Base-by-base conservation (phyloP, 2,113 vertebrate species). In the Urocolius indicus region DNA sequence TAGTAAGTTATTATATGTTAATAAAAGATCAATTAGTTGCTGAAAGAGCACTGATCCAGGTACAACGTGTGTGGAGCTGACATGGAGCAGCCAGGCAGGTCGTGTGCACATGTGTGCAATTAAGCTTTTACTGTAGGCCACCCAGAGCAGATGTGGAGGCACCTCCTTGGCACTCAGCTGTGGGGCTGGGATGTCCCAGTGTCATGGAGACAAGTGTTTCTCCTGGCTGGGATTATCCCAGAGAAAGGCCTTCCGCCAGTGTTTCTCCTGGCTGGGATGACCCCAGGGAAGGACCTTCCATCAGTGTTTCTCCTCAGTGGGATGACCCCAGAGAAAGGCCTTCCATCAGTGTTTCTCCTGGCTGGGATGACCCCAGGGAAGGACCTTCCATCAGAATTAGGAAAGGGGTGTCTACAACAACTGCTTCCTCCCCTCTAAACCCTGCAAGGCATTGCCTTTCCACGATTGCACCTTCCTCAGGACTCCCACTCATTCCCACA, bases 21-120 rank as follows among this genome's bases (percentile, higher is more conserved):
- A 98, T 98, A 98, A 98, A 98, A 97, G 97, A 97, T 98, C 98
- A 98, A 98, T 98, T 98, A 98, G 96, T 87, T 97, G 95, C 93
- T 96, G 97, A 94, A 93, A 86, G 95, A 95, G 83, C 97, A 97
- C 97, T 97, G 98, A 97, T 98, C 96, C 95, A 97, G 97, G 96
- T 98, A 98, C 97, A 98, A 96, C 92, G 92, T 97, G 88, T 75
- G 95, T 90, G 96, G 93, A 90, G 49, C 91, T 97, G 97, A 96
- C 96, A 90, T 4, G 29, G 94, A 93, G 91, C 95, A 93, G 95
- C 83, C 90, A 58, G 86, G 27, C 89, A 90, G 83, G 91, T 87
- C 45, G 72, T 9, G 34, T 49, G 87, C 74, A 84, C 95, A 90
- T 0, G 7, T 87, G 81, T 94, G 62, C 90, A 92, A 96, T 97